Evolutionary conservation across 2,888 invertebrate species (phyloP).

Genomic region (Xestia c-nigrum): DNA sequence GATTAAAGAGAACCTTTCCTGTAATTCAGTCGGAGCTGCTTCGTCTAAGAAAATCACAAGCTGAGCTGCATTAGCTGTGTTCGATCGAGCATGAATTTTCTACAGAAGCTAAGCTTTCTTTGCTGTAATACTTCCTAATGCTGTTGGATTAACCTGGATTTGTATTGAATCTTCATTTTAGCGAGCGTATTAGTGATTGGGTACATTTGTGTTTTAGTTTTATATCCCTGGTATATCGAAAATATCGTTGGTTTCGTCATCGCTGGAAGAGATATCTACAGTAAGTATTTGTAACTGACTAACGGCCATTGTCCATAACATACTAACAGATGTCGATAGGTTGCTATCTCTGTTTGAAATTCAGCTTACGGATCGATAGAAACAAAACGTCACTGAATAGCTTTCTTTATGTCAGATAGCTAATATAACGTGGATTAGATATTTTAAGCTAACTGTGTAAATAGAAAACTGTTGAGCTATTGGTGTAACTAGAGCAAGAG

Average conservation of each 20-base stretch:
- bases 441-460: no score
- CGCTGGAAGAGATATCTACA: background rate
- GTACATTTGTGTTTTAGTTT: background rate
- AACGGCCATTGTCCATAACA: no score
- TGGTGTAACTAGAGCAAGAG: no score
- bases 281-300: background rate
- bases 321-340: no score
- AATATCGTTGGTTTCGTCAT: background rate
- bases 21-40: conserved; percentile 2
- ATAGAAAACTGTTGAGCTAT: no score
- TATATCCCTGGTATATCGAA: background rate
- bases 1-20: background rate
- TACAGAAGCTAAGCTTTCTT: conserved; percentile 5
- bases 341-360: no score
- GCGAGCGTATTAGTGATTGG: background rate
- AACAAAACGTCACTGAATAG: no score
- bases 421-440: no score
- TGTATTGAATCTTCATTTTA: background rate
- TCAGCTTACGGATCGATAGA: no score
- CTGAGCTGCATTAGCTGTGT: conserved; percentile 18
- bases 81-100: conserved; percentile 24
- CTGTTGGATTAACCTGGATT: background rate
- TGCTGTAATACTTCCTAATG: conserved; percentile 15
- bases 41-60: conserved; percentile 23
- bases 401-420: no score